Base-by-base conservation (phyloP, 2,797 vertebrate genomes). In the Prunella strophiata region DNA sequence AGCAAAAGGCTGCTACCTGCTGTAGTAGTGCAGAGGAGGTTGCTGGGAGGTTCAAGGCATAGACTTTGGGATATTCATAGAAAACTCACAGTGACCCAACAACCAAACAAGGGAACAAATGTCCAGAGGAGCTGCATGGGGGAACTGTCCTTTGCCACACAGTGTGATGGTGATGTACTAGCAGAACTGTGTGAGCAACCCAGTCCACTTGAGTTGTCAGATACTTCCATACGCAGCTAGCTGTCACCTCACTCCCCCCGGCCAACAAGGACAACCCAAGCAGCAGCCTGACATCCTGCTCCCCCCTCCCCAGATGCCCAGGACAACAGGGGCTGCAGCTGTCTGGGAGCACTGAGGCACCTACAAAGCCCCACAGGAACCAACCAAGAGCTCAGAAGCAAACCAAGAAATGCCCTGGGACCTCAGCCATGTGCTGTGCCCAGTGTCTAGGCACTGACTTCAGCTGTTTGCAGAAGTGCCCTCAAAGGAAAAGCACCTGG, bases 401-500 rank as follows among this genome's bases (percentile, higher is more conserved):
- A 85, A 65, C 11, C 13, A 36, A 66, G 52, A 62, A 50, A 48
- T 52, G 62, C 32, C 48, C 66, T 72, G 3, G 1, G 50, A 57
- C 8, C 38, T 59, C 29, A 34, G 22, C 5, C 1, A 27, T 25
- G 22, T 20, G 18, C 70, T 73, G 48, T 25, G 36, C 27, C 45
- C 2, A 0, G 6, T 11, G 13, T 18, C 52, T 1, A 11, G 54
- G 58, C 50, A 78, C 4, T 0, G 0, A 14, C 52, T 63, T 43
- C 34, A 52, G 25, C 36, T 32, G 17, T 65, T 42, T 52, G 27
- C 45, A 48, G 83, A 65, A 7, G 23, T 4, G 1, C 16, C 51
- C 48, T 30, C 3, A 3, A 71, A 74, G 36, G 11, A 67, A 65
- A 80, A 47, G 23, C 3, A 6, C 29, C 10, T 11, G 29, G 22